Evolutionary conservation across 2,888 invertebrate genomes (phyloP), one percentile per base, ranked within the genome.

Genomic region (Leptura quadrifasciata): DNA sequence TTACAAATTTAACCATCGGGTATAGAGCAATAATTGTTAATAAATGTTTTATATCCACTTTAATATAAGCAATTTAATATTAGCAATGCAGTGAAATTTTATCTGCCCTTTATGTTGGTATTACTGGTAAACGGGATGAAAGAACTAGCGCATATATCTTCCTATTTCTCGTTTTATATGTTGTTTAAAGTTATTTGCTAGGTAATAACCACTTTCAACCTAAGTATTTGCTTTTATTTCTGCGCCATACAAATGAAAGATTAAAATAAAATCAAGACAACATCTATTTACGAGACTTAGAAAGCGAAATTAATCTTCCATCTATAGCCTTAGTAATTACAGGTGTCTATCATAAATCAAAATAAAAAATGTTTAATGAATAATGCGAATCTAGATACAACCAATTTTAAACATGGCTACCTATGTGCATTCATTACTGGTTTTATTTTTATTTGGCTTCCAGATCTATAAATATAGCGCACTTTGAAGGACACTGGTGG

Each of bases 261-360:
- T 20, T 39, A 20, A 64, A 64, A 64, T 20, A 39, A 17, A 52
- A 47, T 64, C 47, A 47, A 47, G 39, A 35, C 17, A 61, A 61
- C 61, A 61, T 15, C 47, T 47, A 24, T 24, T 18, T 21, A 64
- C 39, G 9, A 39, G 47, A 15, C 47, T 18, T 64, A 21, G 64
- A 64, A 64, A 64, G 64, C 15, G 47, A 64, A 64, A 20, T 64
- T 64, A 64, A 64, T 64, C 64, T 64, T 64, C 15, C 64, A 47
- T 64, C 35, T 47, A 47, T 20, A 39, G 39, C 64, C 18, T 63
- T 18, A 15, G 12, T 64, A 64, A 64, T 64, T 64, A 64, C 21
- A 17, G 21, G 39, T 64, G 64, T 20, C 64, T 47, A 64, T 64
- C 52, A 52, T 64, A 64, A 64, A 64, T 64, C 64, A 39, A 27